Percentiles rank a stretch among this genome's conserved stretches.
Conservation (phyloP, 2,797 vertebrate species). For the Chanos chanos region DNA sequence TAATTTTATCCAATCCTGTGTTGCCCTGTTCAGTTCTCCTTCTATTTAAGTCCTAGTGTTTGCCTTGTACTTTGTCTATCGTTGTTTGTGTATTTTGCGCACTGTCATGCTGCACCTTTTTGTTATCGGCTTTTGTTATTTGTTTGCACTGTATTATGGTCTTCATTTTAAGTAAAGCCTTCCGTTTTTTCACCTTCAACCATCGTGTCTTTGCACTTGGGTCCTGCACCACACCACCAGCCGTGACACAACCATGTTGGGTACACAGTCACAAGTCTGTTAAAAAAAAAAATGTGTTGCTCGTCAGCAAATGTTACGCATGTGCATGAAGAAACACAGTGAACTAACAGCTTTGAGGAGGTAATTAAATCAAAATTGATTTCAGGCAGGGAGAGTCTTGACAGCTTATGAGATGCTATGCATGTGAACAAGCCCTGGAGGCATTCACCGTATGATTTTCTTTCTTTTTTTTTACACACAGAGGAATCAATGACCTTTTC, state of each 20-base stretch:
- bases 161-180: no score
- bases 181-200: no score
- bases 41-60: no score
- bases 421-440: not conserved
- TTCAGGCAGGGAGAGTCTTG: not conserved
- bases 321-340: conserved; percentile 26
- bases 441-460: conserved; percentile 16
- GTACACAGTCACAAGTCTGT: not conserved
- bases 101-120: no score
- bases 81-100: not conserved
- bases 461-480: conserved; percentile 50
- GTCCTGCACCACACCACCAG: no score
- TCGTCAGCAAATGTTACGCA: conserved; percentile 28
- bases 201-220: no score
- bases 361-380: conserved; percentile 35
- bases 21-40: no score
- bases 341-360: conserved; percentile 21
- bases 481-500: conserved; percentile 54
- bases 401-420: not conserved
- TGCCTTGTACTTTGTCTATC: not conserved
- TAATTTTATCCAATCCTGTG: no score
- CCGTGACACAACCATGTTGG: no score
- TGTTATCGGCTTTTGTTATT: no score
- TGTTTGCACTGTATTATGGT: no score
- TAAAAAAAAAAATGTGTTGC: conserved; percentile 15